phyloP scores from a whole-genome alignment of 2,888 invertebrate species.

The Agrypnus murinus region DNA sequence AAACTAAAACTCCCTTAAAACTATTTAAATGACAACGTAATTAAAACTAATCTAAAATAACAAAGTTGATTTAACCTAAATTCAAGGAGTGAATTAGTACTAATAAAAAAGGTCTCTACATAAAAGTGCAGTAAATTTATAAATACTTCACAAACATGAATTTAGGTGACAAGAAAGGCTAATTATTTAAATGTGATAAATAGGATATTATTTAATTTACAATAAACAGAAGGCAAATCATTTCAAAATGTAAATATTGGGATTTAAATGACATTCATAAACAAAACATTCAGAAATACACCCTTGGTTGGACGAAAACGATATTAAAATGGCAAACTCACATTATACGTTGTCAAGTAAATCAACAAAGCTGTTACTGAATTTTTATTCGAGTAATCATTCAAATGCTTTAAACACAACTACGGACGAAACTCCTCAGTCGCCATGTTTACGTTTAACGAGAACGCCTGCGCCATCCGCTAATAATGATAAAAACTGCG shows the following conservation, averaged over 20 bases:
- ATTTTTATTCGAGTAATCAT: slow-evolving; percentile 59
- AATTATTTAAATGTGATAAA: not conserved
- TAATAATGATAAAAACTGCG: slow-evolving; percentile 26
- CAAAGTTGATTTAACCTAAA: slow-evolving; percentile 15
- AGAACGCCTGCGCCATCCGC: slow-evolving; percentile 54
- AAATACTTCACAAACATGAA: slow-evolving; percentile 3
- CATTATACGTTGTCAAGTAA: slow-evolving; percentile 56
- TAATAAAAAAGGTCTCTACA: not conserved
- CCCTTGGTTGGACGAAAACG: slow-evolving; percentile 36
- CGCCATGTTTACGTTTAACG: slow-evolving; percentile 57
- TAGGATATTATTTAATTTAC: slow-evolving; percentile 27
- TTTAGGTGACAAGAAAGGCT: slow-evolving; percentile 28
- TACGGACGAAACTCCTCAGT: slow-evolving; percentile 58
- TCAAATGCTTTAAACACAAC: slow-evolving; percentile 59
- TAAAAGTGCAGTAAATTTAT: not conserved
- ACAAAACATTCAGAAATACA: slow-evolving; percentile 50
- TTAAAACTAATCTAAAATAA: not conserved
- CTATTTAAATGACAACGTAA: slow-evolving; percentile 2
- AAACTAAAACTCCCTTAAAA: not conserved
- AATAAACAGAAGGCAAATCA: slow-evolving; percentile 39
- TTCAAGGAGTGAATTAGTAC: not conserved
- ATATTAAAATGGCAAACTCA: slow-evolving; percentile 52
- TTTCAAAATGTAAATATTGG: slow-evolving; percentile 53
- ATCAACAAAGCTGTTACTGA: slow-evolving; percentile 57
- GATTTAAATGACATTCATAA: slow-evolving; percentile 54